These are phyloP conservation scores for Blastobasis adustella DNA, from an alignment of 2,888 invertebrate genomes.

Conservation along the genomic window DNA sequence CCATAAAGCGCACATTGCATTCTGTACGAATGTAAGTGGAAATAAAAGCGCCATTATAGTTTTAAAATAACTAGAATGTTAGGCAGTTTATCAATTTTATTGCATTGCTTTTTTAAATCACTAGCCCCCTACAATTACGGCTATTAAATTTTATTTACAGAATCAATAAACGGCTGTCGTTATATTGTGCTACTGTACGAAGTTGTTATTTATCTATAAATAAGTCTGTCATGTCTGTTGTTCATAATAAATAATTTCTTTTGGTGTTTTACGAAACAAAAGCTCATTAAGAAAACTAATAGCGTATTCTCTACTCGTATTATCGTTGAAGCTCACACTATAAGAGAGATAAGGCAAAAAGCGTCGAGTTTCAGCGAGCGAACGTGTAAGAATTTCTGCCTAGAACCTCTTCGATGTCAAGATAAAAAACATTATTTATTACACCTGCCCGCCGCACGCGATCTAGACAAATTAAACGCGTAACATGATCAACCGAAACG, in stretches of 20 bases:
- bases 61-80: slow-evolving; percentile 8
- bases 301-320: not conserved
- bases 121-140: slow-evolving; percentile 1
- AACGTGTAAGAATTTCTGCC: slow-evolving; percentile 70
- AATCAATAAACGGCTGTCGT: not conserved
- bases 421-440: slow-evolving; percentile 70
- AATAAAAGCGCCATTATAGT: slow-evolving; percentile 12
- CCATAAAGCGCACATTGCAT: slow-evolving; percentile 45
- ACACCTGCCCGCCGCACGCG: slow-evolving; percentile 55
- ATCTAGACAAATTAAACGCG: slow-evolving; percentile 69
- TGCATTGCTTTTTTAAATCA: slow-evolving; percentile 27
- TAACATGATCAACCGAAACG: slow-evolving; percentile 58
- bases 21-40: slow-evolving; percentile 22
- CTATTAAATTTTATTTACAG: slow-evolving; percentile 22
- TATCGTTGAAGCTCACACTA: slow-evolving; percentile 4
- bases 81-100: slow-evolving; percentile 34
- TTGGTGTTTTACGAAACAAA: not conserved
- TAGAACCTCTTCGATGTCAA: slow-evolving; percentile 49
- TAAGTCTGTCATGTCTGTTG: not conserved
- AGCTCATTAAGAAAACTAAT: not conserved
- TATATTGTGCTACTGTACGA: not conserved
- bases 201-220: not conserved
- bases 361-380: slow-evolving; percentile 50
- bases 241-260: too few relatives aligned
- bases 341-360: slow-evolving; percentile 24